Conservation (phyloP, 2,113 vertebrate species). For the Corynorhinus townsendii region DNA sequence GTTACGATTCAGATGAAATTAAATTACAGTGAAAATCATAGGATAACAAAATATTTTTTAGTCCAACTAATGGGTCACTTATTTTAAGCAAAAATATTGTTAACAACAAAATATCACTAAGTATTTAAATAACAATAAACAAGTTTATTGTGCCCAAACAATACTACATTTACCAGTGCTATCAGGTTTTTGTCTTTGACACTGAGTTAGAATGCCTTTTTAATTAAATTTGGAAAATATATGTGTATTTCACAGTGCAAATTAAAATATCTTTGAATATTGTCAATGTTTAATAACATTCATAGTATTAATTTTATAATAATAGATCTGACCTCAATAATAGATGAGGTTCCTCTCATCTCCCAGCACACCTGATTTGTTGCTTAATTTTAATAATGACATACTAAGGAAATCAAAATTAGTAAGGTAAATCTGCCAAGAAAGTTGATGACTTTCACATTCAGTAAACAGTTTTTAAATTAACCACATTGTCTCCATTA, state of each 20-base stretch:
- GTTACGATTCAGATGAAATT: not conserved
- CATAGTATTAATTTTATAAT: not conserved
- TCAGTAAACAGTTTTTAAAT: not conserved
- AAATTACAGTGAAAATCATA: conserved; percentile 1
- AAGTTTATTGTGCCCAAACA: not conserved
- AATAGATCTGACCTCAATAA: not conserved
- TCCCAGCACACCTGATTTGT: not conserved
- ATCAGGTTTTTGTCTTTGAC: not conserved
- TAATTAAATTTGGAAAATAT: conserved; percentile 23
- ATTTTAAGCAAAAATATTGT: conserved; percentile 24
- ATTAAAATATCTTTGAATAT: not conserved
- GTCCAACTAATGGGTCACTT: not conserved
- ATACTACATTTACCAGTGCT: not conserved
- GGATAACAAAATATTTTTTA: not conserved
- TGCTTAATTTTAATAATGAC: conserved; percentile 27
- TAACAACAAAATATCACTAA: conserved; percentile 1
- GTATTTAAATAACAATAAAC: not conserved
- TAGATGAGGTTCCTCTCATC: not conserved
- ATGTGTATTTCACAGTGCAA: not conserved
- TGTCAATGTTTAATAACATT: not conserved
- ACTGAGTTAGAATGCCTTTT: not conserved
- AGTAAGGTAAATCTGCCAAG: not conserved
- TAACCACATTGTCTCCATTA: conserved; percentile 22
- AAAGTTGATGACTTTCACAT: not conserved
- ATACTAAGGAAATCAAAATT: conserved; percentile 19